These are phyloP conservation scores for Agrochola litura DNA, from an alignment of 2,888 invertebrate species.

Conservation along the genomic window DNA sequence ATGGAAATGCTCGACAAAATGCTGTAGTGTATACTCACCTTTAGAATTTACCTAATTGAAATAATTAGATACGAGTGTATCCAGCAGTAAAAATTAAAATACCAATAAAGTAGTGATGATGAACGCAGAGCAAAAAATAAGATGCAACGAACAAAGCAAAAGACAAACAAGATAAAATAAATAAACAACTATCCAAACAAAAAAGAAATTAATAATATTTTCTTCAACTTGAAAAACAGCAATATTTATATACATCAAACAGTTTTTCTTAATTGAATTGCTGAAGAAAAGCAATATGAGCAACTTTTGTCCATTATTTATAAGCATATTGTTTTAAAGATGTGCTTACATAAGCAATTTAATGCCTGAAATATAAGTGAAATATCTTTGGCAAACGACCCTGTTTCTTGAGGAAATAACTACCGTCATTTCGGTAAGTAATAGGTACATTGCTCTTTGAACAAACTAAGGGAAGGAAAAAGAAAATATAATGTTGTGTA, in stretches of 20 bases:
- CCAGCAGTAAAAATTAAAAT: neutral
- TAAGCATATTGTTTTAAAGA: slow-evolving; percentile 42
- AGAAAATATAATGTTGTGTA: slow-evolving; percentile 32
- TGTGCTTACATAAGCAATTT: slow-evolving; percentile 44
- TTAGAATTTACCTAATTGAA: no score
- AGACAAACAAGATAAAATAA: neutral
- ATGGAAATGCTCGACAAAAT: no score
- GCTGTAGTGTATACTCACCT: no score
- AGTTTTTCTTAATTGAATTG: slow-evolving; percentile 13
- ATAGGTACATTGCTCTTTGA: slow-evolving; percentile 45
- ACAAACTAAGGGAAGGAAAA: slow-evolving; percentile 17
- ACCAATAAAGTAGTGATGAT: neutral
- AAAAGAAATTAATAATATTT: neutral
- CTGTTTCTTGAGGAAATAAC: slow-evolving; percentile 38
- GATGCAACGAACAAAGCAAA: neutral
- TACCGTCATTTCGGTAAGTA: slow-evolving; percentile 46
- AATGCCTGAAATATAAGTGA: slow-evolving; percentile 39
- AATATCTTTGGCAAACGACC: slow-evolving; percentile 45
- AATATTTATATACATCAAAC: slow-evolving; percentile 4
- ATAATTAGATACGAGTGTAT: neutral
- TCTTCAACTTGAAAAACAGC: neutral
- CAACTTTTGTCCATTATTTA: slow-evolving; percentile 24
- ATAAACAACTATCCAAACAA: neutral
- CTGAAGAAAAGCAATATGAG: slow-evolving; percentile 7
- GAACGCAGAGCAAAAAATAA: neutral